Conservation (phyloP, 2,113 vertebrate species). For the Neogale vison region DNA sequence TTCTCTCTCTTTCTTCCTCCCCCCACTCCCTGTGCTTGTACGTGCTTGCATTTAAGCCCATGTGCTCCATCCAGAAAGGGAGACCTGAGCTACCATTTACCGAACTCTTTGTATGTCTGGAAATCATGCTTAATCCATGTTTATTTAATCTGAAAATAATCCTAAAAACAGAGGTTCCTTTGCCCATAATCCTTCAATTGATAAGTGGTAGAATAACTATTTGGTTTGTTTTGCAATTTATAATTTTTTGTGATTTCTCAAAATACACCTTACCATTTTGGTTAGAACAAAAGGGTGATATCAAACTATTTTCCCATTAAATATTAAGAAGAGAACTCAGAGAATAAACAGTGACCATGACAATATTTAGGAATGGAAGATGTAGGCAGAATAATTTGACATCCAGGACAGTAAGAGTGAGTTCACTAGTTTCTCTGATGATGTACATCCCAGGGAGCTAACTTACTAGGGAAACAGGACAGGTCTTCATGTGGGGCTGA, state of each 20-base stretch:
- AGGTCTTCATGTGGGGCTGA: neutral
- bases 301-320: neutral
- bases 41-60: rapidly evolving
- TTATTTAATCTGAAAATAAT: neutral
- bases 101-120: neutral
- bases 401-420: neutral
- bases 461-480: neutral
- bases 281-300: neutral
- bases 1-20: neutral
- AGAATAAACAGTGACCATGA: neutral
- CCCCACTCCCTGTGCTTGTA: rapidly evolving
- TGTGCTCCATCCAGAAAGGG: neutral
- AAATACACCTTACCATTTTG: neutral
- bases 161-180: neutral
- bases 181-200: neutral
- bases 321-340: neutral
- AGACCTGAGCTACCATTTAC: neutral
- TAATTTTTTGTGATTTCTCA: neutral
- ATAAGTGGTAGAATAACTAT: neutral
- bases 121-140: neutral
- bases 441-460: neutral
- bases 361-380: neutral
- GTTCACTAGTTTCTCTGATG: neutral
- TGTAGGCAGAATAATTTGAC: neutral
- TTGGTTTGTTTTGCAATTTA: neutral